Conservation (phyloP, 2,888 invertebrate species). For the Blastobasis lacticolella region DNA sequence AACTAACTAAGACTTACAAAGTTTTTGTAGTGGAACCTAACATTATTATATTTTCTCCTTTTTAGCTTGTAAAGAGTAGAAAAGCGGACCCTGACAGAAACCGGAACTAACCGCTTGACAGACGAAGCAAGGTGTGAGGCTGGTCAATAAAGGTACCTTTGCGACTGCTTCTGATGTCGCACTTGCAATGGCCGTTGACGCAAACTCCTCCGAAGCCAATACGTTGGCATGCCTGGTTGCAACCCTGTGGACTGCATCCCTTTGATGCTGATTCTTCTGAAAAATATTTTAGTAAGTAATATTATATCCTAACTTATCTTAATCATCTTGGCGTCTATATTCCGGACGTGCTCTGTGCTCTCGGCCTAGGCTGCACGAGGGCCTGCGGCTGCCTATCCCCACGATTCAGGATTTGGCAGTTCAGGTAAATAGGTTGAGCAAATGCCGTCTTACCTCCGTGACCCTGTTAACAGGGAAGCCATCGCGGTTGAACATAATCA, state of each 20-base stretch:
- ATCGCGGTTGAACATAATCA: neutral
- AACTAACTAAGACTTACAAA: neutral
- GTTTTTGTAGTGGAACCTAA: neutral
- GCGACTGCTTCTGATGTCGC: conserved; percentile 18
- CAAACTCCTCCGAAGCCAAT: conserved; percentile 31
- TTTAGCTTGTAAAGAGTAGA: neutral
- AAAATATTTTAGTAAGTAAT: neutral
- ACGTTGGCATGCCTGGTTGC: conserved; percentile 30
- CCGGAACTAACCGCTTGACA: neutral
- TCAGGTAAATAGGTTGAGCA: no score
- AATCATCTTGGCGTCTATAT: no score
- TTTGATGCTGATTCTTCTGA: neutral
- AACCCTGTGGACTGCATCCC: conserved; percentile 21
- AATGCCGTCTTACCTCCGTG: no score
- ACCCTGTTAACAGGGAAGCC: no score
- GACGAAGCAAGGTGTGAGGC: neutral
- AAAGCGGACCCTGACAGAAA: neutral
- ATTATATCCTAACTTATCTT: neutral
- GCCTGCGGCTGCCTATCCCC: no score
- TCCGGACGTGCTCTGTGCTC: no score
- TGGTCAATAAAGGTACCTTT: conserved; percentile 6
- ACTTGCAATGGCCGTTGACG: conserved; percentile 27
- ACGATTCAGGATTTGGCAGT: neutral
- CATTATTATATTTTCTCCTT: no score
- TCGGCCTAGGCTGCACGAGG: neutral